Evolutionary conservation across 1,140 invertebrate genomes (phyloP), one percentile per base, ranked within the genome.

Genomic region (Philotrypesis tridentata): DNA sequence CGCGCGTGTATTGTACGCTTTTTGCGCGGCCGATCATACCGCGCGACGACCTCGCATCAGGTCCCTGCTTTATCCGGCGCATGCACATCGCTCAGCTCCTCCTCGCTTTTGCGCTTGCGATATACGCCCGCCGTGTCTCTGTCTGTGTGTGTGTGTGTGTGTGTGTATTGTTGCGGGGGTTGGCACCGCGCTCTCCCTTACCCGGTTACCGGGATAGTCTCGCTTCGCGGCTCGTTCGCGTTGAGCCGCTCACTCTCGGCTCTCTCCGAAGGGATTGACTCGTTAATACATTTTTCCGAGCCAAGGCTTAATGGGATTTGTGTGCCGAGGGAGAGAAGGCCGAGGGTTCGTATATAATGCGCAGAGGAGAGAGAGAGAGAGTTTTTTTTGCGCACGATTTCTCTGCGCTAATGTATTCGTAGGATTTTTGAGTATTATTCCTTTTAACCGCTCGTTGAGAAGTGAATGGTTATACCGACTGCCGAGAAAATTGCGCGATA

Each of bases 11-110:
- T n/a, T 72, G n/a, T 27, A 17, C 8, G 21, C 68, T 72, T 61
- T 72, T 29, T 40, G 71, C 72, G 31, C 40, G 27, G 73, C 72
- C 80, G 72, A 76, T 81, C 79, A 65, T 17, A n/a, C n/a, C n/a
- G n/a, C n/a, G n/a, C 25, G 21, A 14, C n/a, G 33, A 43, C 40
- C 65, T 68, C 65, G 23, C 61, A 80, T 74, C 79, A 74, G 79
- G 33, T 80, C 65, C 80, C 80, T 81, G 73, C 65, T 70, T 81
- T 81, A 81, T 76, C 80, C 21, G 12, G n/a, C 74, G 29, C 80
- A 27, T n/a, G 40, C 67, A 68, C 23, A 37, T 79, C 31, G 37
- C 2, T 55, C 65, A 27, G 23, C 68, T 5, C 5, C n/a, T 11
- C 25, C 48, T 21, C n/a, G 12, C 23, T 8, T 37, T 31, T 43